Evolutionary conservation across 2,797 vertebrate genomes (phyloP).

Genomic region (Poeciliopsis turneri): DNA sequence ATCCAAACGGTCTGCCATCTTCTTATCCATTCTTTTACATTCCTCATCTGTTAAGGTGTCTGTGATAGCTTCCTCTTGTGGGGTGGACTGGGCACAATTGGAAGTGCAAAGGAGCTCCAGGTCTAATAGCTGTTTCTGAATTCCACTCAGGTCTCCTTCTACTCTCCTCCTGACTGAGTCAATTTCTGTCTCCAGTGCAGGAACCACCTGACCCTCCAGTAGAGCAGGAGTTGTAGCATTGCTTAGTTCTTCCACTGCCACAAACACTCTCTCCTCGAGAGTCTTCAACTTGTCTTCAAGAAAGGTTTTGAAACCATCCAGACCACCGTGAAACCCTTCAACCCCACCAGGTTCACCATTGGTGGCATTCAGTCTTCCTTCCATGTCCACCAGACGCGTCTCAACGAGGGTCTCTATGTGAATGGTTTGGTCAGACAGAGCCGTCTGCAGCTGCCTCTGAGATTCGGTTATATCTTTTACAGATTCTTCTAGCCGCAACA

Average conservation of each 20-base stretch:
- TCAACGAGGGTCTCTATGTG: constrained; percentile 84
- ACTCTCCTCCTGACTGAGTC: constrained; percentile 81
- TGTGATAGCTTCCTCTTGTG: constrained; percentile 74
- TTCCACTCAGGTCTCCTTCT: constrained; percentile 81
- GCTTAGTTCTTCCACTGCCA: constrained; percentile 86
- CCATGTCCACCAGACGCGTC: constrained; percentile 86
- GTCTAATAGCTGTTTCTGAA: constrained; percentile 86
- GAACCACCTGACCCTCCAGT: constrained; percentile 86
- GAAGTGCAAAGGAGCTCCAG: constrained; percentile 91
- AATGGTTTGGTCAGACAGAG: constrained; percentile 79
- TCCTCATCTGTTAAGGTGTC: constrained; percentile 58
- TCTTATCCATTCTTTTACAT: constrained; percentile 78
- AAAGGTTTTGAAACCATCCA: constrained; percentile 85
- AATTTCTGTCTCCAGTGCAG: constrained; percentile 87
- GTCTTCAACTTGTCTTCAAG: constrained; percentile 91
- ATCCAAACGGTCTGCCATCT: constrained; percentile 84
- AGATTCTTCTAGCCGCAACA: constrained; percentile 89
- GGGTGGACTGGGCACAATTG: constrained; percentile 80
- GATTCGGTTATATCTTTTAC: constrained; percentile 88
- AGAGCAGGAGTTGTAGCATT: constrained; percentile 79
- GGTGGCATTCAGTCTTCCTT: constrained; percentile 85
- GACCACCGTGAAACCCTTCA: constrained; percentile 66
- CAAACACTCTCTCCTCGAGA: constrained; percentile 89
- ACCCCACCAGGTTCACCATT: constrained; percentile 70
- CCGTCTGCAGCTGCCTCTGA: constrained; percentile 81